Conservation (phyloP, 2,888 invertebrate genomes). For the Dasypogon diadema region DNA sequence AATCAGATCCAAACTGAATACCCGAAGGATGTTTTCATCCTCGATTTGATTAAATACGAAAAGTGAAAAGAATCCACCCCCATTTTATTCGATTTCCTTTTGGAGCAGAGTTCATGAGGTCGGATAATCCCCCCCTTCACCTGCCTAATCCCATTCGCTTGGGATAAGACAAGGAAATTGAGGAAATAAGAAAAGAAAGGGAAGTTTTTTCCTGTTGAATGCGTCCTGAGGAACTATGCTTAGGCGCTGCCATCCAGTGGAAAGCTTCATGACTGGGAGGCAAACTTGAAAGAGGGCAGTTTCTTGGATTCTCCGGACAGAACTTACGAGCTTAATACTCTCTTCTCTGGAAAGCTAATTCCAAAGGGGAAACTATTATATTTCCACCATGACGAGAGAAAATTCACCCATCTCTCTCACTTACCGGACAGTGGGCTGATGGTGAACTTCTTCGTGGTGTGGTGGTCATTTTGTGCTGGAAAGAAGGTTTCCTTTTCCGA, state of each 20-base stretch:
- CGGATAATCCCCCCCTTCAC: constrained; percentile 7
- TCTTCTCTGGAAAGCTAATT: not conserved
- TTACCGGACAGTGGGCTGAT: not conserved
- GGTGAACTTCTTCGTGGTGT: not conserved
- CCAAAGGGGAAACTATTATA: not conserved
- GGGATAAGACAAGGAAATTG: not conserved
- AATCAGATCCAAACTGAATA: constrained; percentile 29
- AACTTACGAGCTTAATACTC: too few species aligned
- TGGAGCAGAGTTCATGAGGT: not conserved
- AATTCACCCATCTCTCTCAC: not conserved
- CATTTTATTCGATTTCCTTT: constrained; percentile 5
- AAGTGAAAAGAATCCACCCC: constrained; percentile 19
- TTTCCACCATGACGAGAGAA: not conserved
- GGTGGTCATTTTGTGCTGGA: too few species aligned
- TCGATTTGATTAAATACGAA: constrained; percentile 49
- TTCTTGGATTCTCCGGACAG: not conserved
- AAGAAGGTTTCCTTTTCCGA: not conserved
- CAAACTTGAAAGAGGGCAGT: not conserved
- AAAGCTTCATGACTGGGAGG: not conserved
- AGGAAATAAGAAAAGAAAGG: not conserved
- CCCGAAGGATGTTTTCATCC: constrained; percentile 33
- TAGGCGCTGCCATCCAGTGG: not conserved
- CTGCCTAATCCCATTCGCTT: not conserved
- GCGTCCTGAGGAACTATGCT: not conserved
- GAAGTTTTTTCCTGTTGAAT: not conserved